Evolutionary conservation across 2,888 invertebrate species (phyloP).

Genomic region (Philaethria dido): DNA sequence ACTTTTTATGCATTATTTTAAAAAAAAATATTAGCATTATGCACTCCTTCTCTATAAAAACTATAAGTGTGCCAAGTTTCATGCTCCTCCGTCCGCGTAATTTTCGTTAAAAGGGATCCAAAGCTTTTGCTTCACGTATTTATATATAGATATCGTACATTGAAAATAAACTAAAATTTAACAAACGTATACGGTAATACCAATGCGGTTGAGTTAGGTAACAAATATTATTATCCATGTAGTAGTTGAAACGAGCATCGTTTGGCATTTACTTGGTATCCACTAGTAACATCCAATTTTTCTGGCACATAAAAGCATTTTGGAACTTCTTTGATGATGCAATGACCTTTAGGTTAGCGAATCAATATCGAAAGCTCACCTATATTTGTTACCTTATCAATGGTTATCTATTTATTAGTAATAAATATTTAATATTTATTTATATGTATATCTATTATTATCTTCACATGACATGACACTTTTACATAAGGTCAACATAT

Average conservation of each 20-base stretch:
- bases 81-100: too few species aligned
- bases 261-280: slow-evolving; percentile 25
- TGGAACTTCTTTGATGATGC: background rate
- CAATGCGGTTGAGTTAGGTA: slow-evolving; percentile 29
- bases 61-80: too few species aligned
- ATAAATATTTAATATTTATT: background rate
- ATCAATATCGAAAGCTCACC: slow-evolving; percentile 1
- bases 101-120: too few species aligned
- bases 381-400: background rate
- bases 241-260: slow-evolving; percentile 12
- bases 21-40: too few species aligned
- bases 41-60: too few species aligned
- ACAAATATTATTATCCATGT: slow-evolving; percentile 12
- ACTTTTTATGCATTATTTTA: too few species aligned
- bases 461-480: background rate
- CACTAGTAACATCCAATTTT: slow-evolving; percentile 15
- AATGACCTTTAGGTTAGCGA: slow-evolving; percentile 7
- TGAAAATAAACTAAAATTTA: too few species aligned
- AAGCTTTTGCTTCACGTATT: too few species aligned
- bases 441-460: background rate
- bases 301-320: slow-evolving; percentile 21
- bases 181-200: background rate
- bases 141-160: too few species aligned
- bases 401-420: background rate
- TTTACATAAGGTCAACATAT: background rate